phyloP scores from a whole-genome alignment of 2,888 invertebrate species.

The Sclerodermus sp. region DNA sequence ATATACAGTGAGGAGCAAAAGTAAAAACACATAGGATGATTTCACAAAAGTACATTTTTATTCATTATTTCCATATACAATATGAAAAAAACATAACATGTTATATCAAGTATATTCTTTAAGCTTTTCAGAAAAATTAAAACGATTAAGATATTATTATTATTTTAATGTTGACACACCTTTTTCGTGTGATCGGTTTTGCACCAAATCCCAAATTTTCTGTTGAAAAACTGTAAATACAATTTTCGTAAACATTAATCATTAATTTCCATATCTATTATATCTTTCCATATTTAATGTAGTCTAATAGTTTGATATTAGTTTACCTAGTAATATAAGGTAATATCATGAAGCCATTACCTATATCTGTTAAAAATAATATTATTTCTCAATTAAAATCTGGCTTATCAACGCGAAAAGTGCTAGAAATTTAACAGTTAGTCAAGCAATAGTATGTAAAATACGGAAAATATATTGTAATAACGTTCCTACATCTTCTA shows the following conservation, averaged over 20 bases:
- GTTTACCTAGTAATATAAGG: not conserved
- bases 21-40: conserved; percentile 3
- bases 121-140: conserved; percentile 7
- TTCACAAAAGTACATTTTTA: conserved; percentile 8
- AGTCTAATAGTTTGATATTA: not conserved
- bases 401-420: conserved; percentile 8
- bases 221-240: not conserved
- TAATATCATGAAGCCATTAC: conserved; percentile 2
- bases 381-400: conserved; percentile 4
- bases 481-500: conserved; percentile 2
- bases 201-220: not conserved
- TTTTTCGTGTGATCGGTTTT: conserved; percentile 8
- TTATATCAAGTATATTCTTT: conserved; percentile 5
- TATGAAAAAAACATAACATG: conserved; percentile 2
- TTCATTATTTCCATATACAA: conserved; percentile 7
- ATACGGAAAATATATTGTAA: conserved; percentile 5
- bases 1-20: conserved; percentile 5
- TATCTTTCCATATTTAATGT: not conserved
- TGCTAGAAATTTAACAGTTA: conserved; percentile 1
- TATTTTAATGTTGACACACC: conserved; percentile 1
- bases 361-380: not conserved
- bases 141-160: conserved; percentile 4
- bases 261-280: not conserved
- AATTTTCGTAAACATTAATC: not conserved
- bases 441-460: conserved; percentile 4